A percentile compares a stretch with the other conserved stretches of the same genome.
Evolutionary conservation across 2,113 vertebrate genomes (phyloP).

Genomic region (Tauraco erythrolophus): DNA sequence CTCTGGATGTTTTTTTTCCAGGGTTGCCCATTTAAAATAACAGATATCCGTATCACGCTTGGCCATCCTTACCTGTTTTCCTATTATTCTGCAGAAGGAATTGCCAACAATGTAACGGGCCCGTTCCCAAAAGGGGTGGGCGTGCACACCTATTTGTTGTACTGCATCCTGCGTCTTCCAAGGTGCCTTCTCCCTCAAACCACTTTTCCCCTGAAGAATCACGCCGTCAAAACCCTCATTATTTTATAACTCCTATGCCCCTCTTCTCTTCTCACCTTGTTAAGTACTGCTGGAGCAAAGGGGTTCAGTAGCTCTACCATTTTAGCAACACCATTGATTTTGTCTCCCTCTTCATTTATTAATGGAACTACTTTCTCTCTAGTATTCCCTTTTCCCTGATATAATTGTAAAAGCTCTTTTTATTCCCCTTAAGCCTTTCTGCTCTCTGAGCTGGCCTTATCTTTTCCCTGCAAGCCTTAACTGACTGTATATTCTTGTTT

Average conservation of each 20-base stretch:
- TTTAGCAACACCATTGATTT: slow-evolving; percentile 79
- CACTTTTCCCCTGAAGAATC: slow-evolving; percentile 24
- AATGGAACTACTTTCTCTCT: slow-evolving; percentile 76
- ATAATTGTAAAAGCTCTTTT: slow-evolving; percentile 75
- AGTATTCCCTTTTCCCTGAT: slow-evolving; percentile 76
- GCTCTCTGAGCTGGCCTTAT: slow-evolving; percentile 72
- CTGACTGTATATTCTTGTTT: slow-evolving; percentile 71
- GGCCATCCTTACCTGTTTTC: background rate
- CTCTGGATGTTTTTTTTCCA: background rate
- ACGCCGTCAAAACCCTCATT: slow-evolving; percentile 62
- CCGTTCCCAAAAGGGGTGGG: accelerated
- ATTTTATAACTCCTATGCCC: slow-evolving; percentile 71
- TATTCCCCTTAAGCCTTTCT: slow-evolving; percentile 74
- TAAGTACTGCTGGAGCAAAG: slow-evolving; percentile 68
- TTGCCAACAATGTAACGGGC: background rate
- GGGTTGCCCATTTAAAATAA: background rate
- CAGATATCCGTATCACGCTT: background rate
- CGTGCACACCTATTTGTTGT: background rate
- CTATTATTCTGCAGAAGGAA: background rate
- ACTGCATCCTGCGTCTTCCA: background rate
- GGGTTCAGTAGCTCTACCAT: slow-evolving; percentile 74
- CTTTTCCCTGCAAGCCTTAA: slow-evolving; percentile 72
- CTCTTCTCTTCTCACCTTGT: slow-evolving; percentile 64
- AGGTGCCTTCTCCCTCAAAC: background rate
- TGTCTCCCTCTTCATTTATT: slow-evolving; percentile 78